Conservation (phyloP, 2,888 invertebrate species). For the Conops quadrifasciatus region DNA sequence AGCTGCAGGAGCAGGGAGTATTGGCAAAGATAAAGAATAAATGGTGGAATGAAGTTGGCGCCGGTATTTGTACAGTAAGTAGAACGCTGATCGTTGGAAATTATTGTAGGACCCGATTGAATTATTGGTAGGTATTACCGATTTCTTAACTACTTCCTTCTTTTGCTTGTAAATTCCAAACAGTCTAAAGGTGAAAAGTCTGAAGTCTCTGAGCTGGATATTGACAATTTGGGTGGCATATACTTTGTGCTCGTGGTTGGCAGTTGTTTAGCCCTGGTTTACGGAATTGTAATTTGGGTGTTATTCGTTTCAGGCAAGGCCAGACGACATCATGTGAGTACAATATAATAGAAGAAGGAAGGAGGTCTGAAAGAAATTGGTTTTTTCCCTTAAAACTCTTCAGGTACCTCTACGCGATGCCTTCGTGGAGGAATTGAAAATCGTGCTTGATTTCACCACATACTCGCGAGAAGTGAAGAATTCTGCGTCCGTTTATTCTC, state of each 20-base stretch:
- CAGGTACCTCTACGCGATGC: conserved; percentile 74
- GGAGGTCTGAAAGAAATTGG: not conserved
- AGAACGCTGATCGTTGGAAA: not conserved
- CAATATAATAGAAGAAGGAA: not conserved
- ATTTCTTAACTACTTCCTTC: not conserved
- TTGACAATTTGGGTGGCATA: conserved; percentile 74
- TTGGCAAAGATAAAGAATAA: conserved; percentile 80
- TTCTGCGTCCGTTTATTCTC: conserved; percentile 59
- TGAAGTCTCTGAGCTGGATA: conserved; percentile 67
- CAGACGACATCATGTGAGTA: conserved; percentile 55
- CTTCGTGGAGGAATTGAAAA: conserved; percentile 75
- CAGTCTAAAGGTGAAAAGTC: conserved; percentile 55
- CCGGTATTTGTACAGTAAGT: conserved; percentile 67
- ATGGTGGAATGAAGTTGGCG: conserved; percentile 90
- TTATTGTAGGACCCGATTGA: no score
- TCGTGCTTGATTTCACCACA: conserved; percentile 76
- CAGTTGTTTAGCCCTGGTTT: conserved; percentile 55
- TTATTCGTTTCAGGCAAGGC: conserved; percentile 56
- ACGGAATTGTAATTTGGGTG: conserved; percentile 59
- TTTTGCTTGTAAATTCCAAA: conserved; percentile 9
- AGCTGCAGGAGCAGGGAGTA: conserved; percentile 83
- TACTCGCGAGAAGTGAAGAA: conserved; percentile 75
- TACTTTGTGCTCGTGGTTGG: conserved; percentile 71
- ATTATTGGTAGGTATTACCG: not conserved
- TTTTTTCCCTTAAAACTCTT: conserved; percentile 37